These are phyloP conservation scores for Balanococcus diminutus DNA, from an alignment of 2,888 invertebrate species.

Conservation along the genomic window DNA sequence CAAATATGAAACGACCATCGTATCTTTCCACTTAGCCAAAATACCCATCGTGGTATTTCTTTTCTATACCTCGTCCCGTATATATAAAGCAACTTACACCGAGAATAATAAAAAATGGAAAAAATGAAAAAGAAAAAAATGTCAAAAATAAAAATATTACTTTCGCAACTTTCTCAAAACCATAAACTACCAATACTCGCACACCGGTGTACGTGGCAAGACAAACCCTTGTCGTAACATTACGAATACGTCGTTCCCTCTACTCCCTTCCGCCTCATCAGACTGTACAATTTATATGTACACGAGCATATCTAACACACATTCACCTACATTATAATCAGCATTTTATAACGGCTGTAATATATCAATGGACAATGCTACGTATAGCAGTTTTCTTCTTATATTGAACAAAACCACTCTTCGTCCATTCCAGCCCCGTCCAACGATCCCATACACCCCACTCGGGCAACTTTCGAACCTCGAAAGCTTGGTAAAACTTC, in stretches of 20 bases:
- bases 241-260: slow-evolving; percentile 3
- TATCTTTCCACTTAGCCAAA: background rate
- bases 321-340: slow-evolving; percentile 29
- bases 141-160: slow-evolving; percentile 32
- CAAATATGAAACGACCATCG: slow-evolving; percentile 4
- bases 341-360: slow-evolving; percentile 34
- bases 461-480: background rate
- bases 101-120: background rate
- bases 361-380: slow-evolving; percentile 25
- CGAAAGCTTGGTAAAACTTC: background rate
- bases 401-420: background rate
- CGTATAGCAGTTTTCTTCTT: background rate
- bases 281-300: background rate
- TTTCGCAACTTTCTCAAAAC: slow-evolving; percentile 19
- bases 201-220: background rate
- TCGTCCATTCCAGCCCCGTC: background rate
- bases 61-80: background rate
- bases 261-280: background rate
- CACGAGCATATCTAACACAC: background rate
- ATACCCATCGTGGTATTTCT: background rate
- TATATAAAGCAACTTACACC: background rate
- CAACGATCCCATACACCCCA: no score
- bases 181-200: background rate
- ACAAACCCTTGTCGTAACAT: background rate
- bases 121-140: slow-evolving; percentile 13